Base-by-base conservation (phyloP, 2,888 invertebrate genomes). In the Blera fallax region DNA sequence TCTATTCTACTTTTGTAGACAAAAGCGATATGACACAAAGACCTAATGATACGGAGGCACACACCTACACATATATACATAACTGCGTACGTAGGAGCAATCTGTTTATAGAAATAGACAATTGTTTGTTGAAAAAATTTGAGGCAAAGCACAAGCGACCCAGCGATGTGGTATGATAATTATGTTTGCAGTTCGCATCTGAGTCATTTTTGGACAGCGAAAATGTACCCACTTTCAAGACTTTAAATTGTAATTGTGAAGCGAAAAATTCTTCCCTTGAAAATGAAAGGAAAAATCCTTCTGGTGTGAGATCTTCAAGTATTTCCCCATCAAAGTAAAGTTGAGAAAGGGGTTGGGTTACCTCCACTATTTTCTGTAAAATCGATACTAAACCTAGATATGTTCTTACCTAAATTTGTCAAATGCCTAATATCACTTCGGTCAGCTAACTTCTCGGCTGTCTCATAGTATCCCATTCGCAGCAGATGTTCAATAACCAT, bases 401-500 rank as follows among this genome's bases (percentile, higher is more conserved):
- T 1, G 5, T 5, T 27, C 92, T 90, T 89, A 96, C 96, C 96
- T 88, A 98, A 96, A 93, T 99, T 99, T 21, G 98, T 98, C 82
- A 98, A 94, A 89, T 98, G 97, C 90, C 96, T 93, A 14, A 97
- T 94, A 56, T 95, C 95, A 11, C 96, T 95, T 64, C 96, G 95
- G 67, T 96, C 95, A 0, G 98, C 97, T 27, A 99, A 93, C 89
- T 96, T 95, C 87, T 96, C 95, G 0, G 99, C 99, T 0, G 98
- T 96, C 90, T 97, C 97, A 91, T 99, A 99, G 93, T 98, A 98
- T 0, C 99, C 99, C 90, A 97, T 96, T 77, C 98, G 94, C 18
- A 99, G 94, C 90, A 99, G 97, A 92, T 99, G 98, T 91, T 99
- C 99, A 11, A 99, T 97, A 65, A 99, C 94, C 96, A 99, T 97